Conservation (phyloP, 53 echinoderm and acorn worm species). For the Zoroaster sp. region DNA sequence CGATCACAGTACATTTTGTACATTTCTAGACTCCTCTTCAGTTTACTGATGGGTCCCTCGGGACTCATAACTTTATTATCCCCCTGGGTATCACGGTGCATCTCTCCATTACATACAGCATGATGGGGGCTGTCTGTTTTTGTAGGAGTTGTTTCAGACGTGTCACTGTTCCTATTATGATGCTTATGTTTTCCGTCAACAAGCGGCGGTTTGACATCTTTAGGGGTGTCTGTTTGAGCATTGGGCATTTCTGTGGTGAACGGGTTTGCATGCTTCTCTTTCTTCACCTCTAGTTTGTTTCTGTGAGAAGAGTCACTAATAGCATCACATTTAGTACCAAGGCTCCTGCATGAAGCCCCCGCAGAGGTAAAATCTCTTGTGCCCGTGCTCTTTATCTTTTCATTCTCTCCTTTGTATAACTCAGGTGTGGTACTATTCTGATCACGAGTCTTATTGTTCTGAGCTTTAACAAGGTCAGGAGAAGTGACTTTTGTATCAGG, state of each 20-base stretch:
- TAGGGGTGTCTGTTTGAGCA: neutral
- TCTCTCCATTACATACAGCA: neutral
- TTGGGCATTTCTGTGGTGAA: neutral
- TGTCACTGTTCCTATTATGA: neutral
- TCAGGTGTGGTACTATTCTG: neutral
- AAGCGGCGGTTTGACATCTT: neutral
- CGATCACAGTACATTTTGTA: conserved; percentile 29
- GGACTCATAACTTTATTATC: neutral
- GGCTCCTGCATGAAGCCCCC: neutral
- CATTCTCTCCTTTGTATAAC: neutral
- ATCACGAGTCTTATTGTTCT: neutral
- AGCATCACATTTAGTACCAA: neutral
- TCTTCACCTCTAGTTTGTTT: conserved; percentile 24
- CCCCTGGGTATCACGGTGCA: neutral
- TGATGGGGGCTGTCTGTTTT: neutral
- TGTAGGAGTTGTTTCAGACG: neutral
- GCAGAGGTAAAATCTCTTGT: neutral
- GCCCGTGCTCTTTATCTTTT: too few species aligned
- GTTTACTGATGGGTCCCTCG: conserved; percentile 27
- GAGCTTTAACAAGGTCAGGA: neutral
- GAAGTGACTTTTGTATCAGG: neutral
- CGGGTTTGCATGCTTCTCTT: neutral
- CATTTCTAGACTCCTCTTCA: conserved; percentile 41
- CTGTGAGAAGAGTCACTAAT: neutral
- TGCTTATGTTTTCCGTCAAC: neutral